Evolutionary conservation across 2,888 invertebrate genomes (phyloP), one percentile per base, ranked within the genome.

Genomic region (Teleogryllus oceanicus): DNA sequence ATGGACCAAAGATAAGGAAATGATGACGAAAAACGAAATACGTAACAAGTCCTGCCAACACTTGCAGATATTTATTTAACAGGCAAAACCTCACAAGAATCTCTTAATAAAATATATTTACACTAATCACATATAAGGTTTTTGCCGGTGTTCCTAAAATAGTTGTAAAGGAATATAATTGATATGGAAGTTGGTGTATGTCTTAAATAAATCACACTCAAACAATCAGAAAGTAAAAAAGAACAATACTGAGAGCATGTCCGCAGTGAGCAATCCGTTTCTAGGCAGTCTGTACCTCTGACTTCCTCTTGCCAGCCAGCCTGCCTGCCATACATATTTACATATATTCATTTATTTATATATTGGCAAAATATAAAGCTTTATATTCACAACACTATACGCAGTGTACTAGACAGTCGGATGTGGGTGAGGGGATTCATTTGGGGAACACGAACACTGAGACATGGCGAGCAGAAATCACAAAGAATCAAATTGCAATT

Each of bases 351-450:
- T 76, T 62, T 24, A 76, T 76, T 76, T 76, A 76, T 37, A 76
- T 76, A 76, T 81, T 81, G 81, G 81, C 80, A 81, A 81, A 81
- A 81, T 81, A 81, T 81, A 80, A 81, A 80, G 80, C 81, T 80
- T 80, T 80, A 24, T 79, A 80, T 78, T 79, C 75, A 74, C 77
- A 74, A 78, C 76, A 76, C 62, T 62, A 62, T 62, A 62, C 62
- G 62, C 62, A 62, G 62, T 62, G 62, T 62, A 62, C 62, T 62
- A 62, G 62, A 62, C 62, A 62, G 62, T 62, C 62, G 62, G 62
- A 62, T 62, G 13, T 62, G 62, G 62, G 62, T 62, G 62, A 62
- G 62, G 37, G 62, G 62, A 62, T 62, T n/a, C 62, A 62, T 62
- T n/a, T 18, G n/a, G 62, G 62, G n/a, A 62, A 62, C 62, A 62